These are phyloP conservation scores for Hyaena hyaena DNA, from an alignment of 2,113 vertebrate species.

Conservation along the genomic window DNA sequence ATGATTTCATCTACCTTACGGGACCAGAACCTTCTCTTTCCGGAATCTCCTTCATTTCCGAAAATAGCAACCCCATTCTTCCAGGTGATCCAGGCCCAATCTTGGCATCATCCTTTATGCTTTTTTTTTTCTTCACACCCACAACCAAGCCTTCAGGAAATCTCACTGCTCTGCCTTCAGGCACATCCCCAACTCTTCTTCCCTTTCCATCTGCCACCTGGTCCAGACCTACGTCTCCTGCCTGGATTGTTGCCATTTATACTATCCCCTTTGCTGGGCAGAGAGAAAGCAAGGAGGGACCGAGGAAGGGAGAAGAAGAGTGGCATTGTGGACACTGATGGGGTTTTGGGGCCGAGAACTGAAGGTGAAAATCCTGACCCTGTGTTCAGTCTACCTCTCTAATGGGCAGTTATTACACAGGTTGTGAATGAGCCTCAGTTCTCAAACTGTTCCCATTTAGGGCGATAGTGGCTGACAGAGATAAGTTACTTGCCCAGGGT, in stretches of 20 bases:
- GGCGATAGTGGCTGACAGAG: background rate
- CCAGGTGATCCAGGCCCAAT: background rate
- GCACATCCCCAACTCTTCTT: background rate
- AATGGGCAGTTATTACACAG: too few species aligned
- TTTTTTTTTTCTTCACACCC: background rate
- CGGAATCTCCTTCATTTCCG: background rate
- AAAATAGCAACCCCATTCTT: background rate
- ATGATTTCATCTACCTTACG: background rate
- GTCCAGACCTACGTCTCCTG: background rate
- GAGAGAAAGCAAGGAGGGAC: background rate
- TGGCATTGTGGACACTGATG: background rate
- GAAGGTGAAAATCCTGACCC: background rate
- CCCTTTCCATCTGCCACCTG: background rate
- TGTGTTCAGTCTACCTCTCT: background rate
- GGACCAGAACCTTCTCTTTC: background rate
- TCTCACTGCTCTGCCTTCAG: background rate
- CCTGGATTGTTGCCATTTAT: fast-evolving
- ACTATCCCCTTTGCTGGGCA: too few species aligned
- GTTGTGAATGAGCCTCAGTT: background rate
- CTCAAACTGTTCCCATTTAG: background rate
- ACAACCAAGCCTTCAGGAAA: fast-evolving
- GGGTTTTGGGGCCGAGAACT: background rate
- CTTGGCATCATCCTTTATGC: background rate
- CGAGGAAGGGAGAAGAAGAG: background rate
- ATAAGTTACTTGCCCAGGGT: too few species aligned